Evolutionary conservation across 1,140 invertebrate genomes (phyloP).

Genomic region (Hylaeus volcanicus): DNA sequence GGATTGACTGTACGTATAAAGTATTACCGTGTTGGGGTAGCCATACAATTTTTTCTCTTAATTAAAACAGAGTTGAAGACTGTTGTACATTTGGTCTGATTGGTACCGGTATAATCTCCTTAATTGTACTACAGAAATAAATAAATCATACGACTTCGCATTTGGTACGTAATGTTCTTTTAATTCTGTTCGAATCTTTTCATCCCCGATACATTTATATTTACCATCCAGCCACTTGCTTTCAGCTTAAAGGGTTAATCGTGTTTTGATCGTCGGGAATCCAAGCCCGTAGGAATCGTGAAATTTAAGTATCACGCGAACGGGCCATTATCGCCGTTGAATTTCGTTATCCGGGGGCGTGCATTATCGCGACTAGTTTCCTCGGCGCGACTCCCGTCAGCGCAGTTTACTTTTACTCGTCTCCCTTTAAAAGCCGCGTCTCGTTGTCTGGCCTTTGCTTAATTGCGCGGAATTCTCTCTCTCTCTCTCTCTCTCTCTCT

Average conservation of each 20-base stretch:
- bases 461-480: conserved; percentile 46
- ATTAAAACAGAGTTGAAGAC: too few species aligned
- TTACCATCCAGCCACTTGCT: too few species aligned
- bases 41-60: too few species aligned
- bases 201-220: too few species aligned
- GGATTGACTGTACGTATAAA: too few species aligned
- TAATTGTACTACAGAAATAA: too few species aligned
- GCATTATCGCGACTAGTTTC: conserved; percentile 45
- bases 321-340: conserved; percentile 32
- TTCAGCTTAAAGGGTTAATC: conserved; percentile 9
- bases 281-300: background rate
- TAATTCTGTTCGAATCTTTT: too few species aligned
- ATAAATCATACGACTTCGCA: too few species aligned
- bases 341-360: conserved; percentile 44
- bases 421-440: conserved; percentile 29
- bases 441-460: conserved; percentile 38
- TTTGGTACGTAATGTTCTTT: too few species aligned
- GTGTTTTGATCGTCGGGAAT: conserved; percentile 33
- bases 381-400: conserved; percentile 16
- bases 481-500: background rate
- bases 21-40: too few species aligned
- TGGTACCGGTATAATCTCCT: too few species aligned
- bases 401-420: conserved; percentile 36
- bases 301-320: conserved; percentile 38
- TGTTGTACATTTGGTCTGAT: too few species aligned